phyloP scores from a whole-genome alignment of 2,888 invertebrate genomes.

The Phaonia tiefii region DNA sequence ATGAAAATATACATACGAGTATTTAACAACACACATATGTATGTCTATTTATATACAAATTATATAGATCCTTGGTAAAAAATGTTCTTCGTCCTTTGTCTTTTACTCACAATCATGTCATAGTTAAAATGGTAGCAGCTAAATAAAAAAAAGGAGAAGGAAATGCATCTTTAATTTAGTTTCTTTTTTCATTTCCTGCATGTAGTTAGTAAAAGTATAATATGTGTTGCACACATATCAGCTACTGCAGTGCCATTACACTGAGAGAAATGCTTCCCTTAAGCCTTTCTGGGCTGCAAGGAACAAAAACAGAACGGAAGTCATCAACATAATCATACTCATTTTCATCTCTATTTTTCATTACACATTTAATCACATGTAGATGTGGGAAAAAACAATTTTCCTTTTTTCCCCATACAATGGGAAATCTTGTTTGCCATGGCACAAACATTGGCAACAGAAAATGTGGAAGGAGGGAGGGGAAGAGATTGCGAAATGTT shows the following conservation, averaged over 20 bases:
- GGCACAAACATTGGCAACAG: neutral
- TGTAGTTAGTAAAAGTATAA: conserved; percentile 29
- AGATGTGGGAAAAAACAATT: conserved; percentile 39
- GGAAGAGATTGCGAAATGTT: conserved; percentile 30
- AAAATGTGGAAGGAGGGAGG: neutral
- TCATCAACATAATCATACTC: conserved; percentile 66
- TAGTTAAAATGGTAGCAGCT: neutral
- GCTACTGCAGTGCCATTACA: neutral
- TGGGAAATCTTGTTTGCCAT: conserved; percentile 54
- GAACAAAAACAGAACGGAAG: conserved; percentile 54
- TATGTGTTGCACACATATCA: conserved; percentile 32
- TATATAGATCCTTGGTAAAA: neutral
- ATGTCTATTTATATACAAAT: neutral
- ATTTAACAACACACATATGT: neutral
- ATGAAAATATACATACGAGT: neutral
- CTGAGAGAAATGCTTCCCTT: conserved; percentile 39
- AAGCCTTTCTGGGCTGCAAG: conserved; percentile 31
- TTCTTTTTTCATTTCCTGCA: conserved; percentile 28
- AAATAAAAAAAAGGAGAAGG: conserved; percentile 47
- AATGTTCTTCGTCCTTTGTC: conserved; percentile 37
- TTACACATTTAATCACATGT: conserved; percentile 34
- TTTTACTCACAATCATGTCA: too few species aligned
- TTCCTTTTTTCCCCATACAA: conserved; percentile 46
- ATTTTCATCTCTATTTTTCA: conserved; percentile 53
- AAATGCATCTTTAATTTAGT: conserved; percentile 61